phyloP scores from a whole-genome alignment of 2,797 vertebrate genomes.

The Micromesistius poutassou region DNA sequence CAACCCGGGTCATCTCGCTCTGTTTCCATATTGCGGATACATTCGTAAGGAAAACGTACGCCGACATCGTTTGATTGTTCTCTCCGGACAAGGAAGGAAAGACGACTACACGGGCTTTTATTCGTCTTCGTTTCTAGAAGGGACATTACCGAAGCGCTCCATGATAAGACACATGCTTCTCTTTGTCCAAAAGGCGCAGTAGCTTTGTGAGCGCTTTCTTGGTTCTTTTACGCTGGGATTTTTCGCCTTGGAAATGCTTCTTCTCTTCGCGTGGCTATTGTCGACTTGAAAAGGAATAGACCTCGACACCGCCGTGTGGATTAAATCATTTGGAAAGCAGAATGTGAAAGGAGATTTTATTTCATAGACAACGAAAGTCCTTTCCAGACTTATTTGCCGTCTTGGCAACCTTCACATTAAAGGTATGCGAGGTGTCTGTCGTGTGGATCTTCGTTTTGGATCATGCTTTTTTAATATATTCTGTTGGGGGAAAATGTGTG shows the following conservation, averaged over 20 bases:
- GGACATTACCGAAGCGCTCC: slow-evolving; percentile 41
- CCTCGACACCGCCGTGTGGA: slow-evolving; percentile 68
- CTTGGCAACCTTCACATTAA: slow-evolving; percentile 55
- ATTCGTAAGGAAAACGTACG: slow-evolving; percentile 58
- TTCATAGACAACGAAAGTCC: slow-evolving; percentile 64
- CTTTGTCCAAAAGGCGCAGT: slow-evolving; percentile 84
- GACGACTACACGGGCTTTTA: slow-evolving; percentile 51
- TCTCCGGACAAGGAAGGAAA: slow-evolving; percentile 31
- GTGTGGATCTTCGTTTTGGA: too few species aligned
- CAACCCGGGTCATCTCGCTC: slow-evolving; percentile 55
- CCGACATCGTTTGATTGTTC: slow-evolving; percentile 26
- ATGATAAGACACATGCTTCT: slow-evolving; percentile 75
- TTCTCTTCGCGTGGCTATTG: slow-evolving; percentile 67
- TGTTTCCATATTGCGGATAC: slow-evolving; percentile 56
- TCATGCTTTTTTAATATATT: too few species aligned
- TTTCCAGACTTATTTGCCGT: slow-evolving; percentile 18
- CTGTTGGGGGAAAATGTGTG: too few species aligned
- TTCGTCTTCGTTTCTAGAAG: slow-evolving; percentile 29
- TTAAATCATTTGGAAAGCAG: slow-evolving; percentile 70
- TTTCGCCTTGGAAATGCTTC: slow-evolving; percentile 60
- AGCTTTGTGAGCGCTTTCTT: slow-evolving; percentile 63
- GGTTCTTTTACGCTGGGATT: slow-evolving; percentile 42
- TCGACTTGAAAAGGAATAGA: slow-evolving; percentile 62
- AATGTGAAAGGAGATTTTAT: slow-evolving; percentile 69
- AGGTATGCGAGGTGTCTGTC: slow-evolving; percentile 62